Evolutionary conservation across 2,113 vertebrate species (phyloP).

Genomic region (Lampris incognitus): DNA sequence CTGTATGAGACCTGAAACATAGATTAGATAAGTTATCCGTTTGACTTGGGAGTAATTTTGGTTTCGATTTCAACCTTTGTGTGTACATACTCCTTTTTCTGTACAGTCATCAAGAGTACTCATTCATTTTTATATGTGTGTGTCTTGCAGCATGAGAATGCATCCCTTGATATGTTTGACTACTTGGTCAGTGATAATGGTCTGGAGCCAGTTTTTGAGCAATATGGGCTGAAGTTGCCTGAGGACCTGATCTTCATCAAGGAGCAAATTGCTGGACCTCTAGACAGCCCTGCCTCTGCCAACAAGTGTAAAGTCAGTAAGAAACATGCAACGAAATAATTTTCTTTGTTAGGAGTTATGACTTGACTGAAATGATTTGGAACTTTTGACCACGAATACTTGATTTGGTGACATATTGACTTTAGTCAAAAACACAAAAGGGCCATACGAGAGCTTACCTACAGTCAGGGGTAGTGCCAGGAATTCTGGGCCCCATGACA

Average conservation of each 20-base stretch:
- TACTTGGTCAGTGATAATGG: conserved; percentile 86
- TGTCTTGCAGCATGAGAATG: conserved; percentile 86
- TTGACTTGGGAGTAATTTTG: background rate
- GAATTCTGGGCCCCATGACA: too few species aligned
- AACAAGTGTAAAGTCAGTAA: conserved; percentile 61
- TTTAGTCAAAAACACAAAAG: background rate
- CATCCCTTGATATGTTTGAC: conserved; percentile 93
- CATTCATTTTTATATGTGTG: background rate
- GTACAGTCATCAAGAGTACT: background rate
- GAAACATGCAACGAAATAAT: background rate
- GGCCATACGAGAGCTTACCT: background rate
- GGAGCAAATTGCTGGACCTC: conserved; percentile 90
- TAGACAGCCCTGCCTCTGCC: conserved; percentile 15
- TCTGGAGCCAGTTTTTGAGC: conserved; percentile 82
- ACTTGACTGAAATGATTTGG: background rate
- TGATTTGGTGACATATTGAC: background rate
- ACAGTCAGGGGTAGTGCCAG: background rate
- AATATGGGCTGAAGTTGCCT: conserved; percentile 84
- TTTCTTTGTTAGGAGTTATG: background rate
- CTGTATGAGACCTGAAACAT: background rate
- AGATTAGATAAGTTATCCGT: conserved; percentile 17
- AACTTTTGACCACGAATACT: background rate
- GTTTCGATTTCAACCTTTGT: conserved; percentile 17
- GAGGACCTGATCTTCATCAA: conserved; percentile 92
- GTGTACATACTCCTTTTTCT: background rate